Evolutionary conservation across 2,113 vertebrate genomes (phyloP).

Genomic region (Elephantulus edwardii): DNA sequence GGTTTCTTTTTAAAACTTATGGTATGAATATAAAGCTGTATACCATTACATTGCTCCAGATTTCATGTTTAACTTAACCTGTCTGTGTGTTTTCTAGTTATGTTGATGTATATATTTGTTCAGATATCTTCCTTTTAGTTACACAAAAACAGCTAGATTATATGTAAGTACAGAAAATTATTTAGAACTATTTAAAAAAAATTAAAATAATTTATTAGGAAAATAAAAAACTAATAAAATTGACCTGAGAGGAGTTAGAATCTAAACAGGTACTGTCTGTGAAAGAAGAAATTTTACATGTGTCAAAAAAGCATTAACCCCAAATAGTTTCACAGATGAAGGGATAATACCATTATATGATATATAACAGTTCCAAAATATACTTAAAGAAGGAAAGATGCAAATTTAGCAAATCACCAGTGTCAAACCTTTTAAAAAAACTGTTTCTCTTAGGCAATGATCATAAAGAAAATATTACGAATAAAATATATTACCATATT

Average conservation of each 20-base stretch:
- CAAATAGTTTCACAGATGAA: not conserved
- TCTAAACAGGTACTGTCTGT: not conserved
- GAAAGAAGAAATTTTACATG: conserved; percentile 35
- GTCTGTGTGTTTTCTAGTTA: not conserved
- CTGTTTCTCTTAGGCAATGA: not conserved
- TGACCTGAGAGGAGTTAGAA: conserved; percentile 4
- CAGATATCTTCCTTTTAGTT: conserved; percentile 31
- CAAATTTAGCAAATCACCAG: not conserved
- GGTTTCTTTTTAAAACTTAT: not conserved
- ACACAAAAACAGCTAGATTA: conserved; percentile 10
- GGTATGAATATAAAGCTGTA: not conserved
- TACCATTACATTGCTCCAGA: conserved; percentile 22
- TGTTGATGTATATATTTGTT: conserved; percentile 41
- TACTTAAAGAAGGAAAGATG: not conserved
- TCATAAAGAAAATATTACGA: conserved; percentile 22
- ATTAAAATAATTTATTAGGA: conserved; percentile 4
- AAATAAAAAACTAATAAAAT: conserved; percentile 44
- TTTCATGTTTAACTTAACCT: conserved; percentile 39
- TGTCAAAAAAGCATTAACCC: conserved; percentile 29
- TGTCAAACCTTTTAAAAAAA: conserved; percentile 10
- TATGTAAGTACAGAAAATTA: conserved; percentile 36
- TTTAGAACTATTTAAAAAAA: conserved; percentile 38
- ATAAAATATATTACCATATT: not conserved
- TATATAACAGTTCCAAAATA: conserved; percentile 1
- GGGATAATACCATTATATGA: conserved; percentile 34